These are phyloP conservation scores for Montipora efflorescens DNA, from an alignment of 64 coral and sea anemone genomes.

Conservation along the genomic window DNA sequence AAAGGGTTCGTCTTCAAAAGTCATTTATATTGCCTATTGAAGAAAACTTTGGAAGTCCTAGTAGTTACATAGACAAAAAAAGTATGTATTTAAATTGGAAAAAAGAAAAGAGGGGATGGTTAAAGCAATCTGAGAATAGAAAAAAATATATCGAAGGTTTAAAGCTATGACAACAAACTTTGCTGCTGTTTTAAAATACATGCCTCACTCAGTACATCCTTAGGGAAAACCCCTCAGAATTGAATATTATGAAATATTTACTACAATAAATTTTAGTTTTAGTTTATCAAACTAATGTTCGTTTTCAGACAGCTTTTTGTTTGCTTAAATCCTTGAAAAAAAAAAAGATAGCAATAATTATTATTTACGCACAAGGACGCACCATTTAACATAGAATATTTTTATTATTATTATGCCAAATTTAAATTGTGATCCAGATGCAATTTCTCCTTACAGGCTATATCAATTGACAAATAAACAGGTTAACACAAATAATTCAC, in stretches of 20 bases:
- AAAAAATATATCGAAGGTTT: background rate
- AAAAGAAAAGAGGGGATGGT: background rate
- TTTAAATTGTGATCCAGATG: background rate
- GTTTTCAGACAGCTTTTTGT: background rate
- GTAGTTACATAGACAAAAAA: too few species aligned
- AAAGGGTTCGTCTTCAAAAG: too few species aligned
- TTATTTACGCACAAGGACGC: background rate
- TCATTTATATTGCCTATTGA: too few species aligned
- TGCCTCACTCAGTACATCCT: background rate
- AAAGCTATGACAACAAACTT: background rate
- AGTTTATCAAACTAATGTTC: background rate
- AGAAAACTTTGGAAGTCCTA: too few species aligned
- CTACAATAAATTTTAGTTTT: background rate
- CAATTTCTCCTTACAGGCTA: slow-evolving; percentile 9
- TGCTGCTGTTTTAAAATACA: background rate
- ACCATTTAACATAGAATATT: background rate
- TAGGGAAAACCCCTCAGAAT: slow-evolving; percentile 8
- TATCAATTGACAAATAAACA: slow-evolving; percentile 33
- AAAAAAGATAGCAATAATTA: background rate
- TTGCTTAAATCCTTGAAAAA: background rate
- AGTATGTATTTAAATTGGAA: background rate
- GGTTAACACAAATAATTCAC: background rate
- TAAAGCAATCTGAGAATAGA: background rate
- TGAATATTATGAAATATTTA: background rate
- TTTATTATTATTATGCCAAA: background rate